A percentile compares a stretch with the other conserved stretches of the same genome.
These are phyloP conservation scores for Zaprionus camerounensis DNA, from an alignment of 1,140 invertebrate species.

Conservation along the genomic window DNA sequence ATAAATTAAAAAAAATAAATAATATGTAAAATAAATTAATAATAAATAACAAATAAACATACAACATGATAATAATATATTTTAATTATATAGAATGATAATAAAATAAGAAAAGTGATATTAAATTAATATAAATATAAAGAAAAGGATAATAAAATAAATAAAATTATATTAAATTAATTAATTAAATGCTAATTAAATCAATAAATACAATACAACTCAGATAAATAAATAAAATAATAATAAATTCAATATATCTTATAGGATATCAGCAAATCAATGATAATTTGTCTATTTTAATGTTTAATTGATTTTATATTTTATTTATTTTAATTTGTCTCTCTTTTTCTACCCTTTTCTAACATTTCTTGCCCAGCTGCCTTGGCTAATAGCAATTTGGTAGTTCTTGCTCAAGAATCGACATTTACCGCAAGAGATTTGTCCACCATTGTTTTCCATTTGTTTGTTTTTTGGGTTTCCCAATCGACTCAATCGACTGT, in stretches of 20 bases:
- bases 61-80: no score
- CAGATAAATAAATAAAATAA: neutral
- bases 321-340: no score
- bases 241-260: no score
- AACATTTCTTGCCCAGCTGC: neutral
- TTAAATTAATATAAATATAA: neutral
- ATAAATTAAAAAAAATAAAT: no score
- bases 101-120: no score
- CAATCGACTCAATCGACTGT: constrained; percentile 39
- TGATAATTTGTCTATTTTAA: neutral
- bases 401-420: constrained; percentile 9
- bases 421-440: constrained; percentile 17
- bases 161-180: no score
- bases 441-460: neutral
- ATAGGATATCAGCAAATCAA: neutral
- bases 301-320: neutral
- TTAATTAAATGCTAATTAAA: neutral
- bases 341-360: neutral
- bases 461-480: constrained; percentile 32
- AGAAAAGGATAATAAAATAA: neutral
- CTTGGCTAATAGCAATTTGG: neutral
- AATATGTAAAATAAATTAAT: neutral
- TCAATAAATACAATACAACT: neutral
- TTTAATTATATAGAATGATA: no score
- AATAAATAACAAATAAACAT: neutral